Evolutionary conservation across 2,888 invertebrate genomes (phyloP).

Genomic region (Chalcis sispes): DNA sequence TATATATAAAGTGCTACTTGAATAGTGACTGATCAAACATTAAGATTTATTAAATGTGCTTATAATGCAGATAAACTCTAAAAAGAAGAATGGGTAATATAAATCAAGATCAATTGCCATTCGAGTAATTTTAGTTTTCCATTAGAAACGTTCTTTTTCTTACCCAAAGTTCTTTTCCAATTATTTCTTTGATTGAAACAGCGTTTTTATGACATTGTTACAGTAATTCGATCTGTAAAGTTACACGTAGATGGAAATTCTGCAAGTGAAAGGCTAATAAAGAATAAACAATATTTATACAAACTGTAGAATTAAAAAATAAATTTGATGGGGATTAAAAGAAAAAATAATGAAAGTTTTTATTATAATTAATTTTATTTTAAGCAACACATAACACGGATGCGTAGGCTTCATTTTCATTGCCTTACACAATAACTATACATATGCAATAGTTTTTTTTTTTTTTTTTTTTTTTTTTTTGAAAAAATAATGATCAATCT

Average conservation of each 20-base stretch:
- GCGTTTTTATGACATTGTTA: too few relatives aligned
- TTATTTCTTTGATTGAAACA: background rate
- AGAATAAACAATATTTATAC: too few relatives aligned
- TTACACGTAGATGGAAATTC: too few relatives aligned
- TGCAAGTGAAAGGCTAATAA: too few relatives aligned
- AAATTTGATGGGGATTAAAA: slow-evolving; percentile 66
- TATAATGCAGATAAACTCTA: background rate
- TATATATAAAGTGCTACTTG: too few relatives aligned
- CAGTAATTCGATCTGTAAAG: too few relatives aligned
- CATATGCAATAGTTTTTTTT: slow-evolving; percentile 24
- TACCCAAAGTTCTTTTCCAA: background rate
- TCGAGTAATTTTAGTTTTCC: slow-evolving; percentile 11
- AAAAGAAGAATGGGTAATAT: slow-evolving; percentile 2
- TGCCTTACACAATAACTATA: slow-evolving; percentile 46
- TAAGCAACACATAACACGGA: slow-evolving; percentile 74
- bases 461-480: too few relatives aligned
- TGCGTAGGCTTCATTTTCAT: slow-evolving; percentile 63
- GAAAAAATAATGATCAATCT: slow-evolving; percentile 20
- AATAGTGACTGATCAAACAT: too few relatives aligned
- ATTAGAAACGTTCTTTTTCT: slow-evolving; percentile 1
- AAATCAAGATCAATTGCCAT: slow-evolving; percentile 32
- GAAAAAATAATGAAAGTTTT: background rate
- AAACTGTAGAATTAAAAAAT: slow-evolving; percentile 36
- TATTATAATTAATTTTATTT: slow-evolving; percentile 66
- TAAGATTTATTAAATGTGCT: too few relatives aligned